A percentile compares a stretch with the other conserved stretches of the same genome.
These are phyloP conservation scores for Dinocampus coccinellae DNA, from an alignment of 2,888 invertebrate species.

Conservation along the genomic window DNA sequence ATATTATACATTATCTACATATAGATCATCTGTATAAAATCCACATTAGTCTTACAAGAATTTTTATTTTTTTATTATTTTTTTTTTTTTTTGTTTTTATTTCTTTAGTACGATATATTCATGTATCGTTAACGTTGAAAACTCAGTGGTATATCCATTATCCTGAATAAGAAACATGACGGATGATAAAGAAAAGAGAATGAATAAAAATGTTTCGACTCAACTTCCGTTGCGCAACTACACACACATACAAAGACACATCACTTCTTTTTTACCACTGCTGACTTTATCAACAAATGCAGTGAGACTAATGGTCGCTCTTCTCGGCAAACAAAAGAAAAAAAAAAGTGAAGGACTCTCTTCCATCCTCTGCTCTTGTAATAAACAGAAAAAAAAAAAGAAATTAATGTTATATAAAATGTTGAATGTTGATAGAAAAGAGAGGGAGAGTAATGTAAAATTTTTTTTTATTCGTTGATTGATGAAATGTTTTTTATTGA, in stretches of 20 bases:
- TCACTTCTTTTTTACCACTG: background rate
- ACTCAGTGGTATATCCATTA: constrained; percentile 5
- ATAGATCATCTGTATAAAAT: constrained; percentile 24
- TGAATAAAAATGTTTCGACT: background rate
- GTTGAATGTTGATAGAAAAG: too few species aligned
- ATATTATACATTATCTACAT: too few species aligned
- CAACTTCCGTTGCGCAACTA: background rate
- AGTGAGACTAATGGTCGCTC: background rate
- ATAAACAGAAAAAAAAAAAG: too few species aligned
- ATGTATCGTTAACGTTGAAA: constrained; percentile 25
- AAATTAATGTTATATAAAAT: too few species aligned
- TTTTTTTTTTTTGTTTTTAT: too few species aligned
- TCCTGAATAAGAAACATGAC: constrained; percentile 6
- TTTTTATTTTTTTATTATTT: too few species aligned
- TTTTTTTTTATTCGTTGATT: too few species aligned
- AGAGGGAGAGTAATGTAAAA: too few species aligned
- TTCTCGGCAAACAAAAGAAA: background rate
- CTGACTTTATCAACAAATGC: background rate
- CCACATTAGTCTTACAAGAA: constrained; percentile 21
- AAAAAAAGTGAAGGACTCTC: background rate
- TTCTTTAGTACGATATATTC: too few species aligned
- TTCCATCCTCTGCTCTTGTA: too few species aligned
- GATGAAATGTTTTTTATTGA: too few species aligned
- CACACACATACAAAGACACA: background rate
- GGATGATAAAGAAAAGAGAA: background rate